These are phyloP conservation scores for Adoxophyes honmai DNA, from an alignment of 1,140 invertebrate species.

Conservation along the genomic window DNA sequence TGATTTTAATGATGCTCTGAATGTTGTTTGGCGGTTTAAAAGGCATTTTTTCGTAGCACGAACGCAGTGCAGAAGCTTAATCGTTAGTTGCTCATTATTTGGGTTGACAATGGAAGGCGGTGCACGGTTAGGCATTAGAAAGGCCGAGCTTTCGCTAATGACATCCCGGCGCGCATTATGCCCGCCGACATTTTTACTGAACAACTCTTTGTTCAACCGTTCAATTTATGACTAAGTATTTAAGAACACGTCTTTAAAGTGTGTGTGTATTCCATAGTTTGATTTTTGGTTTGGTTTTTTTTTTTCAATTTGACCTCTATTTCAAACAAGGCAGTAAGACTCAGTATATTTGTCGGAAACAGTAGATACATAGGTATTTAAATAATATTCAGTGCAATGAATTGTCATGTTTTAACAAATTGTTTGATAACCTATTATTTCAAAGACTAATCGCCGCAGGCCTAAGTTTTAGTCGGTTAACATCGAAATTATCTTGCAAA, in stretches of 20 bases:
- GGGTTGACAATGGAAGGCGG: slow-evolving; percentile 61
- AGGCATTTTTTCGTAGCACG: slow-evolving; percentile 36
- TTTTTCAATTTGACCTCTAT: not conserved
- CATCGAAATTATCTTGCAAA: no score
- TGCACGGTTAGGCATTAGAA: slow-evolving; percentile 72
- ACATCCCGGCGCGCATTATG: slow-evolving; percentile 45
- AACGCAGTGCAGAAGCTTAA: slow-evolving; percentile 39
- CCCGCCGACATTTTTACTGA: slow-evolving; percentile 50
- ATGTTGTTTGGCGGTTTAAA: slow-evolving; percentile 33
- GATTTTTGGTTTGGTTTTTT: not conserved
- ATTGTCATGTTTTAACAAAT: no score
- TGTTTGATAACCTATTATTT: no score
- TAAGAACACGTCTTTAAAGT: slow-evolving; percentile 10
- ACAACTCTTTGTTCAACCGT: slow-evolving; percentile 54
- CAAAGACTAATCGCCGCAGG: no score
- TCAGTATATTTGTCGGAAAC: no score
- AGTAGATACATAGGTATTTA: no score
- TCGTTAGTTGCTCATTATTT: slow-evolving; percentile 69
- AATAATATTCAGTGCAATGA: no score
- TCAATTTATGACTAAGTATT: slow-evolving; percentile 30
- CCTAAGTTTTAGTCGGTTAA: no score
- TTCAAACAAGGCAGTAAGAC: no score
- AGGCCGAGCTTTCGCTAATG: slow-evolving; percentile 64
- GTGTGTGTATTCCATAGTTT: slow-evolving; percentile 12
- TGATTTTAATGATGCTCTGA: slow-evolving; percentile 12